Percentiles rank a stretch among this genome's conserved stretches.
Evolutionary conservation across 1,140 invertebrate genomes (phyloP).

Genomic region (Bursaphelenchus mucronatus): DNA sequence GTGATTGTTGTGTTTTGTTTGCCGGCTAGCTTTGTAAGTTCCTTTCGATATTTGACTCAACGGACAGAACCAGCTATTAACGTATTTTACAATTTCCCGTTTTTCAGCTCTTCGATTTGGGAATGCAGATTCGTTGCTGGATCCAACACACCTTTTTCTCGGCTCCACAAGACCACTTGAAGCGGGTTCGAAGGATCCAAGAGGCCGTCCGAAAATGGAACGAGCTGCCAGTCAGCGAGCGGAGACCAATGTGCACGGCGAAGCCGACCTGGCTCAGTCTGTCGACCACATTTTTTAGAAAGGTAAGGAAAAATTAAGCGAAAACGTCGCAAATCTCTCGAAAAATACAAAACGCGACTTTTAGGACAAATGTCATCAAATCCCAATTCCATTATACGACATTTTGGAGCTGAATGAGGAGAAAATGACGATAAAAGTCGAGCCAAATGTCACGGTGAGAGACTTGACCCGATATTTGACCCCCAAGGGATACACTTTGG

Average conservation of each 20-base stretch:
- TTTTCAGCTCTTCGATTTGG: conserved; percentile 64
- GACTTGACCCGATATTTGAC: conserved; percentile 65
- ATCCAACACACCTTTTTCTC: conserved; percentile 63
- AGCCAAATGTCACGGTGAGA: conserved; percentile 65
- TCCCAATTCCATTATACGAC: conserved; percentile 67
- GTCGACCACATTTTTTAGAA: conserved; percentile 69
- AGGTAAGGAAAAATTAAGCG: conserved; percentile 56
- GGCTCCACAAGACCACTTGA: conserved; percentile 64
- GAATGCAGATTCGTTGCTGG: conserved; percentile 63
- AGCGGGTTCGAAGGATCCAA: conserved; percentile 67
- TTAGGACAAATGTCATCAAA: conserved; percentile 66
- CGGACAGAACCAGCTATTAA: too few species aligned
- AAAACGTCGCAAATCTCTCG: neutral
- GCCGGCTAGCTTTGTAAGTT: conserved; percentile 66
- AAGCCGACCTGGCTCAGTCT: conserved; percentile 70
- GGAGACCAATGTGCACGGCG: conserved; percentile 68
- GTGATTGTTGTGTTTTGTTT: conserved; percentile 69
- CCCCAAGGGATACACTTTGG: conserved; percentile 65
- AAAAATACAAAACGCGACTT: neutral
- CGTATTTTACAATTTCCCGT: too few species aligned
- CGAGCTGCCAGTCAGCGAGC: conserved; percentile 63
- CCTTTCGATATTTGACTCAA: too few species aligned
- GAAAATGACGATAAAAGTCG: conserved; percentile 64
- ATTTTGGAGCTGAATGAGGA: conserved; percentile 64
- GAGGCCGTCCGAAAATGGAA: conserved; percentile 66